Percentiles rank a stretch among this genome's conserved stretches.
Evolutionary conservation across 2,888 invertebrate genomes (phyloP).

Genomic region (Melanargia galathea): DNA sequence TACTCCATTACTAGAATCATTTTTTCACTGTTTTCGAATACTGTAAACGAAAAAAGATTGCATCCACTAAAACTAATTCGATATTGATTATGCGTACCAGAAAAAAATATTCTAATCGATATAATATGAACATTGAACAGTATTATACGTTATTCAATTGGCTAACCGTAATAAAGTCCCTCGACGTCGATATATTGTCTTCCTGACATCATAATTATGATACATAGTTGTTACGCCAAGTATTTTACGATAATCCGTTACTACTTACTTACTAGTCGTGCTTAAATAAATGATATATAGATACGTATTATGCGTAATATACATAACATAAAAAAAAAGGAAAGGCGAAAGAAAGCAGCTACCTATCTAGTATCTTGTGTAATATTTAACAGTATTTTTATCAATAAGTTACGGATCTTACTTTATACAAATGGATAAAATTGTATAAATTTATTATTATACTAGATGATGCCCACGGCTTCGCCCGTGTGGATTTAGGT

Average conservation of each 20-base stretch:
- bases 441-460: too few relatives aligned
- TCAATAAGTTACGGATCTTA: too few relatives aligned
- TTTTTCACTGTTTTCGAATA: slow-evolving; percentile 99
- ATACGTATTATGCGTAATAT: neutral
- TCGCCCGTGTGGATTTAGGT: too few relatives aligned
- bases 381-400: too few relatives aligned
- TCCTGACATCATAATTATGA: slow-evolving; percentile 15
- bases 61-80: neutral
- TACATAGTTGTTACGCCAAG: neutral
- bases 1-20: slow-evolving; percentile 99
- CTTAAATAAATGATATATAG: neutral
- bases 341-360: neutral
- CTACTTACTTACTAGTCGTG: neutral
- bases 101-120: neutral
- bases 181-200: slow-evolving; percentile 17
- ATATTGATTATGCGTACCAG: neutral
- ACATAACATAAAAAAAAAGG: neutral
- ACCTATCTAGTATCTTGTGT: neutral
- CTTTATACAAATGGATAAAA: too few relatives aligned
- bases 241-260: slow-evolving; percentile 11
- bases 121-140: neutral
- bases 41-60: slow-evolving; percentile 79
- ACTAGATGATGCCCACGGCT: too few relatives aligned
- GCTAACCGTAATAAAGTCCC: slow-evolving; percentile 8
- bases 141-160: neutral